Conservation (phyloP, 2,888 invertebrate genomes). For the Zootermopsis nevadensis region DNA sequence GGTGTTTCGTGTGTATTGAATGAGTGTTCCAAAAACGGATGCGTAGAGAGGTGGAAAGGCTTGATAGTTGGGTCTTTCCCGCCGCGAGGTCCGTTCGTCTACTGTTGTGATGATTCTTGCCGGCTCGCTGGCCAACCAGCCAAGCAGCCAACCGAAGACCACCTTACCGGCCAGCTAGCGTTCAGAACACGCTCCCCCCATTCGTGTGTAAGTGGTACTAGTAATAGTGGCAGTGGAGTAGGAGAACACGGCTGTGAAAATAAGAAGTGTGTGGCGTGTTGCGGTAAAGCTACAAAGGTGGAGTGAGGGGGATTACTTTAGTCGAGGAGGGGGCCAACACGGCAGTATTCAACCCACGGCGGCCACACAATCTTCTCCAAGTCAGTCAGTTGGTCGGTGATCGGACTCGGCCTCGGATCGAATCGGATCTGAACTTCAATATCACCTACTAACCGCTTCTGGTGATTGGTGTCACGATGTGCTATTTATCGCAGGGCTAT, state of each 20-base stretch:
- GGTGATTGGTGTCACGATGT: slow-evolving; percentile 4
- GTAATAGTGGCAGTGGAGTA: slow-evolving; percentile 9
- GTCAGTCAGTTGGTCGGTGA: slow-evolving; percentile 26
- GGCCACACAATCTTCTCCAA: not conserved
- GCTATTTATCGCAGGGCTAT: not conserved
- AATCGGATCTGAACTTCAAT: not conserved
- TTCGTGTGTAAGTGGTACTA: slow-evolving; percentile 1
- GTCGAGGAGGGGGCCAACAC: slow-evolving; percentile 15
- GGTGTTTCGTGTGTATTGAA: slow-evolving; percentile 4
- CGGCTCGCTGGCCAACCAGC: slow-evolving; percentile 5
- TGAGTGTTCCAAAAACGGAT: slow-evolving; percentile 16
- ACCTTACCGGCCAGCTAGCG: not conserved
- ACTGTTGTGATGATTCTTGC: not conserved
- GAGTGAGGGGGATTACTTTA: not conserved
- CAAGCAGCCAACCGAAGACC: not conserved
- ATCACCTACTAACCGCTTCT: not conserved
- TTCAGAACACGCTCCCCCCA: not conserved
- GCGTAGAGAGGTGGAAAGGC: not conserved
- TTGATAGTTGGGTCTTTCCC: not conserved
- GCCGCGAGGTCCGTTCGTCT: slow-evolving; percentile 5
- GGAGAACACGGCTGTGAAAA: slow-evolving; percentile 17
- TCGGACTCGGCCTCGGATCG: slow-evolving; percentile 5
- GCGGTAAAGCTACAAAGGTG: not conserved
- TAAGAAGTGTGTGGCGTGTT: slow-evolving; percentile 4
- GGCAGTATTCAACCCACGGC: not conserved